Conservation (phyloP, 1,140 invertebrate species). For the Cydia fagiglandana region DNA sequence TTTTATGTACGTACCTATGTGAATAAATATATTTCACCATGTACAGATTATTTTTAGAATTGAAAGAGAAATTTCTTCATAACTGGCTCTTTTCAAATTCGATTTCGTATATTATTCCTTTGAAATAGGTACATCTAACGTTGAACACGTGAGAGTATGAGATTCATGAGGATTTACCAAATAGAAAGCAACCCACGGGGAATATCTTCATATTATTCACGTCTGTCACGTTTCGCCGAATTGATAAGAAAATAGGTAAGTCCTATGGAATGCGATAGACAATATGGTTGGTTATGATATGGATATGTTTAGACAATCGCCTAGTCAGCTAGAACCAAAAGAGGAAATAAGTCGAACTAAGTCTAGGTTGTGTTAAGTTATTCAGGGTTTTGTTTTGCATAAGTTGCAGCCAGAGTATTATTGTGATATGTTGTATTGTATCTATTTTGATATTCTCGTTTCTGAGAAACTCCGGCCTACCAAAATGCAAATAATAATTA, state of each 20-base stretch:
- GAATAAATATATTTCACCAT: not conserved
- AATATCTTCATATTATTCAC: not conserved
- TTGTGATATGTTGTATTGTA: too few species aligned
- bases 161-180: constrained; percentile 16
- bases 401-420: too few species aligned
- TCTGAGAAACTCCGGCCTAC: too few species aligned
- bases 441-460: too few species aligned
- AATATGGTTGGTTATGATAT: not conserved
- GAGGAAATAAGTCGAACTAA: too few species aligned
- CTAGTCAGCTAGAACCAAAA: too few species aligned
- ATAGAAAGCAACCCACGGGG: constrained; percentile 3
- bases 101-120: not conserved
- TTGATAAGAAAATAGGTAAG: constrained; percentile 4
- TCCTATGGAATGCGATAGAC: not conserved
- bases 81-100: not conserved
- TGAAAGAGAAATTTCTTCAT: not conserved
- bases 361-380: too few species aligned
- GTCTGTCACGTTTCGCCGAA: not conserved
- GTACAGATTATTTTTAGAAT: not conserved
- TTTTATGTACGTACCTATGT: not conserved
- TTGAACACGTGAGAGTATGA: not conserved
- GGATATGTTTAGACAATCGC: not conserved
- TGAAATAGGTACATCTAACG: not conserved
- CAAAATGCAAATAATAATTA: too few species aligned
- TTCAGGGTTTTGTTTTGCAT: too few species aligned